These are phyloP conservation scores for Schrankia costaestrigalis DNA, from an alignment of 2,888 invertebrate species.

Conservation along the genomic window DNA sequence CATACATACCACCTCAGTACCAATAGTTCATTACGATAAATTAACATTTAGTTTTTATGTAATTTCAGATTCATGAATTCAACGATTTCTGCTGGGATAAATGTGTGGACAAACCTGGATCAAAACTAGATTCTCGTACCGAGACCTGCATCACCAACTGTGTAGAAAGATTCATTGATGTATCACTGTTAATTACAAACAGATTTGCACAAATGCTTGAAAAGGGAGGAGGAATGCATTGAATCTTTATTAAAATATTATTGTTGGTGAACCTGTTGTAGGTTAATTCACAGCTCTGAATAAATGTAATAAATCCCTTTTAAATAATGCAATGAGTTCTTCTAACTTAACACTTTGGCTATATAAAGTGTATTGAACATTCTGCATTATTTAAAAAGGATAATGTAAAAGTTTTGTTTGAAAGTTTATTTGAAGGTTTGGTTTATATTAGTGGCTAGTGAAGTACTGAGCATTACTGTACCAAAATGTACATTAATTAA, in stretches of 20 bases:
- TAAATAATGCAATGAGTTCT: too few species aligned
- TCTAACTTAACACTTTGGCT: too few species aligned
- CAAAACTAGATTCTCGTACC: conserved; percentile 92
- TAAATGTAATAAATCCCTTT: too few species aligned
- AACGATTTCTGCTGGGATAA: conserved; percentile 98
- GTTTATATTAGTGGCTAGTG: conserved; percentile 21
- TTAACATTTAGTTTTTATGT: conserved; percentile 1
- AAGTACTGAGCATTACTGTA: conserved; percentile 15
- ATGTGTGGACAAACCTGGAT: conserved; percentile 94
- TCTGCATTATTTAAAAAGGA: conserved; percentile 26
- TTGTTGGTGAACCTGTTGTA: conserved; percentile 16
- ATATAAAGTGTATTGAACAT: conserved; percentile 10
- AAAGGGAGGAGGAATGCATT: conserved; percentile 83
- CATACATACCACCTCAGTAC: too few species aligned
- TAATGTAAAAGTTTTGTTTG: too few species aligned
- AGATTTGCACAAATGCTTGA: conserved; percentile 93
- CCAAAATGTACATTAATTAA: conserved; percentile 20
- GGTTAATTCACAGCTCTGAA: conserved; percentile 18
- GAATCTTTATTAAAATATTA: conserved; percentile 20
- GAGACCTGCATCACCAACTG: conserved; percentile 96
- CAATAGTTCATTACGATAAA: too few species aligned
- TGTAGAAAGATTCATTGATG: conserved; percentile 96
- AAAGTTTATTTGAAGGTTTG: conserved; percentile 18
- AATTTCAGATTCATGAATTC: conserved; percentile 91
- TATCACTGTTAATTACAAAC: conserved; percentile 92